phyloP scores from a whole-genome alignment of 2,888 invertebrate genomes.

The Macrophya annulata region DNA sequence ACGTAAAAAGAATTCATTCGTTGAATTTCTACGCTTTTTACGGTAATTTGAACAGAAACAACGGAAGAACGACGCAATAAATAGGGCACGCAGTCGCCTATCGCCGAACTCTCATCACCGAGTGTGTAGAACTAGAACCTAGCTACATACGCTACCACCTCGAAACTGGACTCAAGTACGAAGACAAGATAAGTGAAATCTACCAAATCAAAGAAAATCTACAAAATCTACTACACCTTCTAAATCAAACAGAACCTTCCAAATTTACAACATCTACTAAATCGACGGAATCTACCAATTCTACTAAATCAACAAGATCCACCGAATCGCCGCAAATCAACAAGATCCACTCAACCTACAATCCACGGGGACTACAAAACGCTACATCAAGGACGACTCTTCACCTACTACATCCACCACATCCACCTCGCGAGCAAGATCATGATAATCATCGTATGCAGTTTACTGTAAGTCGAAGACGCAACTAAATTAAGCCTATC shows the following conservation, averaged over 20 bases:
- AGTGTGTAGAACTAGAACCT: slow-evolving; percentile 1
- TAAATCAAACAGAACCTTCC: no score
- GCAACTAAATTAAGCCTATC: no score
- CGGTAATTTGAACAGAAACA: background rate
- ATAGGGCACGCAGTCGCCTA: slow-evolving; percentile 7
- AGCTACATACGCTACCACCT: background rate
- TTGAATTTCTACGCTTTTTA: slow-evolving; percentile 10
- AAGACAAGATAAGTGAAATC: slow-evolving; percentile 2
- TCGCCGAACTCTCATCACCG: background rate
- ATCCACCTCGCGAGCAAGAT: background rate
- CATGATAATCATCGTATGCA: no score
- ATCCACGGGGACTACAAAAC: background rate
- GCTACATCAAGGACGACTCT: background rate
- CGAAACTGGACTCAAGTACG: slow-evolving; percentile 1
- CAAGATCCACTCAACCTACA: background rate
- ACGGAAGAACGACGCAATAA: slow-evolving; percentile 9
- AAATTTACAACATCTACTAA: background rate
- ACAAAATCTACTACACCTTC: background rate
- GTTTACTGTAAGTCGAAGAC: no score
- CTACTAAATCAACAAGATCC: no score
- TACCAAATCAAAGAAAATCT: background rate
- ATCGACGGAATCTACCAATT: background rate
- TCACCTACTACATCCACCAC: background rate
- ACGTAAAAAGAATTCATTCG: slow-evolving; percentile 11
- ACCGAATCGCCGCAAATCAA: no score